Percentiles rank a stretch among this genome's conserved stretches.
These are phyloP conservation scores for Pygocentrus nattereri DNA, from an alignment of 2,797 vertebrate species.

Conservation along the genomic window DNA sequence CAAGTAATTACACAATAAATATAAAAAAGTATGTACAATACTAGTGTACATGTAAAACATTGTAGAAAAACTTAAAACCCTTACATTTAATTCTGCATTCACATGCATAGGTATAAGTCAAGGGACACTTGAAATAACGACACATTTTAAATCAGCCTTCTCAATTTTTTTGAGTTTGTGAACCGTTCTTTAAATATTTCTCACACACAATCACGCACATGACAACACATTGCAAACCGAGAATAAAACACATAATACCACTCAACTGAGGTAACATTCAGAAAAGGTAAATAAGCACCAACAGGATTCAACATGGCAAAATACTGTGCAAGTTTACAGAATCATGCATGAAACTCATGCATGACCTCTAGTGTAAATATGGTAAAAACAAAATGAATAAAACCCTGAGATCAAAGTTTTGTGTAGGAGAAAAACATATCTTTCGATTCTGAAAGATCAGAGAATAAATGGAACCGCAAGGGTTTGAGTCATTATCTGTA, in stretches of 20 bases:
- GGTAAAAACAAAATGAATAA: constrained; percentile 59
- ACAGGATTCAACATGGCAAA: constrained; percentile 29
- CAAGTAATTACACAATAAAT: constrained; percentile 34
- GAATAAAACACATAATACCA: constrained; percentile 33
- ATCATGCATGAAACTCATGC: constrained; percentile 62
- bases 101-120: neutral
- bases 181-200: constrained; percentile 4
- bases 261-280: constrained; percentile 50
- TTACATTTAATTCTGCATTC: constrained; percentile 1
- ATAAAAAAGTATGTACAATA: constrained; percentile 20
- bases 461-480: neutral
- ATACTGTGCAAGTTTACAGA: constrained; percentile 21
- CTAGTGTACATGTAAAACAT: neutral
- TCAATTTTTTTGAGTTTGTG: neutral
- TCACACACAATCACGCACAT: constrained; percentile 15
- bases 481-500: neutral
- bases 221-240: constrained; percentile 24
- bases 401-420: constrained; percentile 57
- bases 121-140: neutral
- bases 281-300: constrained; percentile 51
- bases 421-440: neutral
- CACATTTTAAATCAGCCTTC: constrained; percentile 1
- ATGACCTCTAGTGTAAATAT: constrained; percentile 75
- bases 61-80: neutral
- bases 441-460: neutral